Evolutionary conservation across 2,888 invertebrate species (phyloP).

Genomic region (Metopia argyrocephala): DNA sequence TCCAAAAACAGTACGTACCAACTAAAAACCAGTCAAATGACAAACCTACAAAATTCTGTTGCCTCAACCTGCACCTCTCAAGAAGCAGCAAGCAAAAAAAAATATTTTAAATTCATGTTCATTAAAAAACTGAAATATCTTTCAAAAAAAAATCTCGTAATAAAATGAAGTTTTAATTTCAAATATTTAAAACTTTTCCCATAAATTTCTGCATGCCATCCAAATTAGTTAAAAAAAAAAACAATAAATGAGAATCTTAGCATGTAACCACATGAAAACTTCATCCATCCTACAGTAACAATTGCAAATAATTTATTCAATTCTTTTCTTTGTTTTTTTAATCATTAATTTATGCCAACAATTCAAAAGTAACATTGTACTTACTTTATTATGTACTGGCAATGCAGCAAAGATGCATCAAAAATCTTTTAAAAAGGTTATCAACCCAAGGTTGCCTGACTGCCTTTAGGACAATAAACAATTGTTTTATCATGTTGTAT

Average conservation of each 20-base stretch:
- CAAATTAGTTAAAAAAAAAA: background rate
- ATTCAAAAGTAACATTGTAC: conserved; percentile 18
- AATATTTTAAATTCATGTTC: no score
- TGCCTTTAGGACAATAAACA: conserved; percentile 33
- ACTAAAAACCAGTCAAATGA: no score
- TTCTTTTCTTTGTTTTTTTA: background rate
- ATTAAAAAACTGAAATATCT: no score
- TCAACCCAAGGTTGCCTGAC: conserved; percentile 57
- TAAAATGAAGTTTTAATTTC: background rate
- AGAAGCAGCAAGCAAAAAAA: background rate
- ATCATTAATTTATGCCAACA: conserved; percentile 23
- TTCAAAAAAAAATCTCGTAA: background rate
- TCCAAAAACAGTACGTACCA: no score
- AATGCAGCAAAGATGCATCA: background rate
- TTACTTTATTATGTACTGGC: background rate
- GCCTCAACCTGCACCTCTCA: background rate
- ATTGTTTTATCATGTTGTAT: background rate
- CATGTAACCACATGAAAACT: background rate
- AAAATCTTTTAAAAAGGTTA: conserved; percentile 50
- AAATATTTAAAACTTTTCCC: background rate
- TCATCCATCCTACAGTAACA: conserved; percentile 16
- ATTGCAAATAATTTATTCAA: conserved; percentile 38
- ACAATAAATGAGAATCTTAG: background rate
- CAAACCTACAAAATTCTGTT: no score
- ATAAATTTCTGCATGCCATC: conserved; percentile 8